Conservation (phyloP, 2,113 vertebrate species). For the Hemicordylus capensis region DNA sequence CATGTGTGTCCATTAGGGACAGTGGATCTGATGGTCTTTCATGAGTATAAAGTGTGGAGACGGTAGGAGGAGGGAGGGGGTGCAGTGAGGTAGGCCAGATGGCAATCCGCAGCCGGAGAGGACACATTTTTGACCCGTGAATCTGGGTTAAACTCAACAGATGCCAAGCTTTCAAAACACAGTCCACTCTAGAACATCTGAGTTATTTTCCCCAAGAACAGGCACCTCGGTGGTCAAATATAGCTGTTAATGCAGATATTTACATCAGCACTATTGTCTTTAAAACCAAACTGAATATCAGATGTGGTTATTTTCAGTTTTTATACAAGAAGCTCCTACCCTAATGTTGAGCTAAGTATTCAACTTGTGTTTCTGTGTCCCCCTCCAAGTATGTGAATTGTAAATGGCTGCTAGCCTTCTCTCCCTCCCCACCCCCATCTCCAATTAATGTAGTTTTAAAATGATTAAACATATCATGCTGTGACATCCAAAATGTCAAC, state of each 20-base stretch:
- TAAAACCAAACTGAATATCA: background rate
- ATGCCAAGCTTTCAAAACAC: constrained; percentile 56
- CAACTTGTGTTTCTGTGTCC: constrained; percentile 18
- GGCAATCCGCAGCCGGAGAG: constrained; percentile 69
- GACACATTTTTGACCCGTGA: constrained; percentile 67
- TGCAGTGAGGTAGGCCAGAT: constrained; percentile 53
- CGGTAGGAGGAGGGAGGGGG: constrained; percentile 43
- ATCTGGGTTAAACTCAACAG: constrained; percentile 71
- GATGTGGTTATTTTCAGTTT: background rate
- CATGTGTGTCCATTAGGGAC: constrained; percentile 42
- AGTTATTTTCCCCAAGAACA: background rate
- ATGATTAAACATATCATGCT: constrained; percentile 80
- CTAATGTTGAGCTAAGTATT: constrained; percentile 32
- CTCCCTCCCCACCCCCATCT: constrained; percentile 53
- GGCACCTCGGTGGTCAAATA: constrained; percentile 34
- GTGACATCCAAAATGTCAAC: constrained; percentile 82
- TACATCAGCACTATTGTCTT: background rate
- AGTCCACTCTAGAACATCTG: constrained; percentile 45
- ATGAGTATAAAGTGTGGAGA: constrained; percentile 41
- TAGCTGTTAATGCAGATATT: constrained; percentile 18
- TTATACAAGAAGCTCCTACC: constrained; percentile 25
- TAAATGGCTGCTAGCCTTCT: constrained; percentile 60
- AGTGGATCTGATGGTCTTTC: constrained; percentile 59
- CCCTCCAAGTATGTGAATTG: constrained; percentile 50
- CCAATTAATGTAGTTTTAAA: constrained; percentile 81